Percentiles rank a stretch among this genome's conserved stretches.
phyloP scores from a whole-genome alignment of 2,113 vertebrate genomes.

The Apaloderma vittatum region DNA sequence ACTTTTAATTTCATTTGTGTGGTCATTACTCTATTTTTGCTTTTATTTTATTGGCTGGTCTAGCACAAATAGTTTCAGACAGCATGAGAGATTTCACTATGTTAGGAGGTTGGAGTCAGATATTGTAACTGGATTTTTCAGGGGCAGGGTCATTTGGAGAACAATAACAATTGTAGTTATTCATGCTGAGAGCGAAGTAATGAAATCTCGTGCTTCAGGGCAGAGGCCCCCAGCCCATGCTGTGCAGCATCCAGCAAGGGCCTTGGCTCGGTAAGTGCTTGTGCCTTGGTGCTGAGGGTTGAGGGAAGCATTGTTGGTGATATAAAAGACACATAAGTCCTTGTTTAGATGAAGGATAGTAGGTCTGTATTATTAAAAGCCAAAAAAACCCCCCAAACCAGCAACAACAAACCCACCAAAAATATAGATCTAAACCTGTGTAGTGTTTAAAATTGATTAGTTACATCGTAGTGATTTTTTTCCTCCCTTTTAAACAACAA shows the following conservation, averaged over 20 bases:
- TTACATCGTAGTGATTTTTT: background rate
- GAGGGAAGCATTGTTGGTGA: background rate
- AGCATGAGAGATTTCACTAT: background rate
- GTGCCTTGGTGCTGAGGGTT: background rate
- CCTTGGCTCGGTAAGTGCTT: background rate
- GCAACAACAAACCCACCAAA: background rate
- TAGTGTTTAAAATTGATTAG: background rate
- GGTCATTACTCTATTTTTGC: background rate
- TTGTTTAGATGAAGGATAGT: background rate
- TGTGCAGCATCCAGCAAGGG: background rate
- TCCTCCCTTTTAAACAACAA: background rate
- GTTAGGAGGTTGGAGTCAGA: background rate
- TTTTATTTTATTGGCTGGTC: background rate
- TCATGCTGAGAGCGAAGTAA: conserved; percentile 39
- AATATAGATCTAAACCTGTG: background rate
- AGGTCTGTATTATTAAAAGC: background rate
- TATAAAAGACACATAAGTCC: background rate
- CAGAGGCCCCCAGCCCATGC: background rate
- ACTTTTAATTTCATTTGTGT: background rate
- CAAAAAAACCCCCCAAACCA: background rate
- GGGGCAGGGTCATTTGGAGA: background rate
- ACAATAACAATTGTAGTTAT: conserved; percentile 38
- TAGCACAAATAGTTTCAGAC: background rate
- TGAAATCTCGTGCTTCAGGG: conserved; percentile 33
- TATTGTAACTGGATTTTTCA: background rate